These are phyloP conservation scores for Ormyrus nitidulus DNA, from an alignment of 2,888 invertebrate genomes.

Conservation along the genomic window DNA sequence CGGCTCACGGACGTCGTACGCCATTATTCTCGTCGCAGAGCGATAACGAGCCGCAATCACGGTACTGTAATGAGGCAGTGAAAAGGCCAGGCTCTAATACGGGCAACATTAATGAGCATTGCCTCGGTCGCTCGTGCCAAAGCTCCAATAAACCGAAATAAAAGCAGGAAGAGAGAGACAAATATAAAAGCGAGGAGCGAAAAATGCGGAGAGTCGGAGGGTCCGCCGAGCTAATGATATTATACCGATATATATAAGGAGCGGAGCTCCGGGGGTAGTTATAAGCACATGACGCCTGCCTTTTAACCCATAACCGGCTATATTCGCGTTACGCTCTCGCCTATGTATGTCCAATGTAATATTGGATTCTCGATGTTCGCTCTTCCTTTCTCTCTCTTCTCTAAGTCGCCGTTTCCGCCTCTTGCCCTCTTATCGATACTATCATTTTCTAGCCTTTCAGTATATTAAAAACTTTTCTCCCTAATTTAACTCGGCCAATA, in stretches of 20 bases:
- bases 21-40: background rate
- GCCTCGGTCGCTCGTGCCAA: conserved; percentile 15
- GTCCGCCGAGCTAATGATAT: conserved; percentile 69
- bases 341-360: conserved; percentile 38
- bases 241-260: conserved; percentile 65
- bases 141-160: conserved; percentile 53
- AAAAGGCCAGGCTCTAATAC: conserved; percentile 22
- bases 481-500: background rate
- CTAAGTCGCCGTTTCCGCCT: too few species aligned
- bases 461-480: too few species aligned
- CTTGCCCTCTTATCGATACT: background rate
- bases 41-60: conserved; percentile 51
- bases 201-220: conserved; percentile 14
- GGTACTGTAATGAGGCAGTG: conserved; percentile 52
- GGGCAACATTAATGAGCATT: conserved; percentile 50
- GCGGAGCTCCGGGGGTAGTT: conserved; percentile 62
- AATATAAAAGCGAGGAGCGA: conserved; percentile 9
- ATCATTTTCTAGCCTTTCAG: background rate
- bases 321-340: conserved; percentile 34
- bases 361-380: conserved; percentile 35
- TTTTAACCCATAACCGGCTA: conserved; percentile 69
- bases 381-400: too few species aligned
- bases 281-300: conserved; percentile 74
- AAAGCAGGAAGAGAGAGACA: conserved; percentile 5
- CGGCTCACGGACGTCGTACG: too few species aligned